A percentile compares a stretch with the other conserved stretches of the same genome.
phyloP scores from a whole-genome alignment of 2,797 vertebrate species.

The Poeciliopsis turneri region DNA sequence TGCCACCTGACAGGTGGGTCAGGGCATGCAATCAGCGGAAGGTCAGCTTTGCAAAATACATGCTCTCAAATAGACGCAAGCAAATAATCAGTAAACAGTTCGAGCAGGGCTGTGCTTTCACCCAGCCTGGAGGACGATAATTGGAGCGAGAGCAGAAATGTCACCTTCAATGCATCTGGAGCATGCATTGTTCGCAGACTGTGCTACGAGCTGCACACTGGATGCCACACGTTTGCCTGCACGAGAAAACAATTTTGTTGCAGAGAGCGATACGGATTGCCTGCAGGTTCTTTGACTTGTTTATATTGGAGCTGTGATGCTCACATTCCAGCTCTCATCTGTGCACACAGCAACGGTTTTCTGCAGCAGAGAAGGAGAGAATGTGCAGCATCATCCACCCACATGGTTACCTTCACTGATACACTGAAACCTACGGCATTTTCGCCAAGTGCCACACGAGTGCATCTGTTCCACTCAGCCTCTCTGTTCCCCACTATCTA shows the following conservation, averaged over 20 bases:
- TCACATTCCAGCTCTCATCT: conserved; percentile 24
- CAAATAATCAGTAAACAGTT: conserved; percentile 28
- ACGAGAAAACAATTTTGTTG: conserved; percentile 18
- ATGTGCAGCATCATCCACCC: conserved; percentile 60
- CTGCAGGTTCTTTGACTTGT: conserved; percentile 38
- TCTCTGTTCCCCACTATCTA: conserved; percentile 20
- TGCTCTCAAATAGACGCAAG: conserved; percentile 5
- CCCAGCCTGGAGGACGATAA: conserved; percentile 12
- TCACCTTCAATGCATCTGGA: conserved; percentile 12
- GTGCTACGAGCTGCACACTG: neutral
- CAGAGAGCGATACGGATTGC: conserved; percentile 31
- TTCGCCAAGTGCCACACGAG: conserved; percentile 58
- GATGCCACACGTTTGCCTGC: conserved; percentile 6
- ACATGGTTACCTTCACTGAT: conserved; percentile 65
- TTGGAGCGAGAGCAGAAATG: conserved; percentile 22
- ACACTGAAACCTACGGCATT: conserved; percentile 51
- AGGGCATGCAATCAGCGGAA: conserved; percentile 25
- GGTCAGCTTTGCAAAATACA: conserved; percentile 13
- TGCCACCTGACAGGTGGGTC: conserved; percentile 17
- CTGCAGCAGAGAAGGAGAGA: conserved; percentile 41
- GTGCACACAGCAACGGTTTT: conserved; percentile 40
- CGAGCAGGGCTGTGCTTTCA: conserved; percentile 34
- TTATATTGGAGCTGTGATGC: conserved; percentile 35
- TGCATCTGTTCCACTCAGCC: conserved; percentile 46
- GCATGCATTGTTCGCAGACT: neutral